These are phyloP conservation scores for Momotus momota DNA, from an alignment of 2,797 vertebrate species.

Conservation along the genomic window DNA sequence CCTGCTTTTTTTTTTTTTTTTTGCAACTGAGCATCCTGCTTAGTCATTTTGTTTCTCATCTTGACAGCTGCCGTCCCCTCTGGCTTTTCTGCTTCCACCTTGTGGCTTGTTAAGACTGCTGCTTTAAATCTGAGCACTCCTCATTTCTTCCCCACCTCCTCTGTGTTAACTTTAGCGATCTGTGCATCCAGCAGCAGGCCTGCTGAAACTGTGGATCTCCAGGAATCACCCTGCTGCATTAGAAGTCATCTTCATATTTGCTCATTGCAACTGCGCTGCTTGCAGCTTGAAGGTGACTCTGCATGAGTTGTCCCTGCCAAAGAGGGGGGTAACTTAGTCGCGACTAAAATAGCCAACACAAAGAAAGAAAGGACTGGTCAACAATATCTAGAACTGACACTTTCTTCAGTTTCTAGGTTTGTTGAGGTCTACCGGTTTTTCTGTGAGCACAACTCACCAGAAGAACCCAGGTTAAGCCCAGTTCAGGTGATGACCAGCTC, in stretches of 20 bases:
- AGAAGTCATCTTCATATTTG: accelerated
- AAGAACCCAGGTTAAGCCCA: neutral
- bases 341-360: neutral
- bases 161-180: neutral
- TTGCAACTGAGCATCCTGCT: neutral
- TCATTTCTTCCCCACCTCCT: neutral
- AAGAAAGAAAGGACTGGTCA: neutral
- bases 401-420: neutral
- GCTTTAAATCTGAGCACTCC: neutral
- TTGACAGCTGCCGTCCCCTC: neutral
- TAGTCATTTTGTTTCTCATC: neutral
- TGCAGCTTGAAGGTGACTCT: neutral
- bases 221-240: neutral
- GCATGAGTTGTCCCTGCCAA: neutral
- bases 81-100: constrained; percentile 28
- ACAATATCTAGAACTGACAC: accelerated
- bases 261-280: neutral
- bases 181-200: neutral
- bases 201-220: neutral
- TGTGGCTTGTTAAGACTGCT: neutral
- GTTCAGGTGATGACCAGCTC: neutral
- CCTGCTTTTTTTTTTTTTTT: neutral
- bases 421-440: neutral
- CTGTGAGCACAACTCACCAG: neutral
- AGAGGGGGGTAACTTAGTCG: neutral